Evolutionary conservation across 2,113 vertebrate species (phyloP).

Genomic region (Zapus hudsonius): DNA sequence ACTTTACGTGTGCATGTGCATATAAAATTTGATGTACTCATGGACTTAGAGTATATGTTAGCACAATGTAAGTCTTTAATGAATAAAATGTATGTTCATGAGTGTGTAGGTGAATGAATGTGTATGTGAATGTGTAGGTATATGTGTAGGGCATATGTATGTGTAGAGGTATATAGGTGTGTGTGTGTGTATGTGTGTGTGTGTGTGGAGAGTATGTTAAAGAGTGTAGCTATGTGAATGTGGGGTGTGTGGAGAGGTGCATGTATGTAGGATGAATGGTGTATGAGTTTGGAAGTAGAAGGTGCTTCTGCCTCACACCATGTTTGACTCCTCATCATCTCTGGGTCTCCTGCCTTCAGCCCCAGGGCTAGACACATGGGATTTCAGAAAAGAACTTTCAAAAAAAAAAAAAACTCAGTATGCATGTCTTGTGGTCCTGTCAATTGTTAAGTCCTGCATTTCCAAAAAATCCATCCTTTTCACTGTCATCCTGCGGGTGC

Average conservation of each 20-base stretch:
- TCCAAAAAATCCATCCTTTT: neutral
- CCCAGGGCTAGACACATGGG: neutral
- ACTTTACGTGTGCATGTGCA: rapidly evolving
- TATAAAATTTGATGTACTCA: neutral
- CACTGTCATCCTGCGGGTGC: neutral
- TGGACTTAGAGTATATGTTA: neutral
- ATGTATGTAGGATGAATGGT: neutral
- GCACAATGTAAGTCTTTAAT: slow-evolving; percentile 6
- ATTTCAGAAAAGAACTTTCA: neutral
- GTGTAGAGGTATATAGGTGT: neutral
- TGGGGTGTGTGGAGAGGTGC: neutral
- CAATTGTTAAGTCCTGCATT: no score
- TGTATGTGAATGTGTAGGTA: neutral
- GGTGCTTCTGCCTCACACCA: neutral
- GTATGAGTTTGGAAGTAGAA: neutral
- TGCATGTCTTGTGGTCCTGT: neutral
- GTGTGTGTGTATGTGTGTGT: neutral
- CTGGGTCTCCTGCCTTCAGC: neutral
- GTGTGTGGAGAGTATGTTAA: neutral
- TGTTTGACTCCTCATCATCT: rapidly evolving
- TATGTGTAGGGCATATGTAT: no score
- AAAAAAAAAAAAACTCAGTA: neutral
- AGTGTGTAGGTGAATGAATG: neutral
- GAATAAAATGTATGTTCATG: neutral
- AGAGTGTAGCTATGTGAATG: neutral